Evolutionary conservation across 35 echinoderm and acorn worm genomes (phyloP), one percentile per base, ranked within the genome.

Genomic region (Holothuria glaberrima): DNA sequence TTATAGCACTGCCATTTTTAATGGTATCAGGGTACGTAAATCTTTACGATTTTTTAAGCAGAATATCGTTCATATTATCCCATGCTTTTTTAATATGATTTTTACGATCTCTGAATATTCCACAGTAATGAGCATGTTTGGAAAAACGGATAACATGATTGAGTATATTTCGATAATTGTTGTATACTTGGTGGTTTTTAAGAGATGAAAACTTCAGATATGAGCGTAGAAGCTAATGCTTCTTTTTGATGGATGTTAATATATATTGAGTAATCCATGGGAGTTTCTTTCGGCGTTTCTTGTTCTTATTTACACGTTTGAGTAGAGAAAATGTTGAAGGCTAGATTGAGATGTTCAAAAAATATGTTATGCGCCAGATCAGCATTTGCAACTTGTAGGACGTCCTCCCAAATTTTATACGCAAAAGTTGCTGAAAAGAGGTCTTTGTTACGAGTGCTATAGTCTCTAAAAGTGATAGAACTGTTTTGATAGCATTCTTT

Each of bases 91-190:
- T 69, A 17, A 69, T 33, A 69, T 29, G 5, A 33, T 69, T 21
- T 33, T 33, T 69, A 25, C 66, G 21, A 5, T 24, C 66, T 10
- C 31, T 69, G 22, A 69, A 69, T 69, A 29, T 69, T 13, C 31
- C 16, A 33, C 31, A 33, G 10, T 29, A 69, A 25, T 69, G 31
- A 29, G 66, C 66, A 29, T 18, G 66, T 33, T 25, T 69, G 14
- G 66, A 69, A 69, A 25, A 69, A 69, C 66, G 66, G 31, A 69
- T 29, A 20, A 69, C 19, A 33, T 69, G 66, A 69, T 69, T 69
- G 9, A 69, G 66, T 24, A 9, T 69, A 33, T 69, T 69, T 29
- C 66, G 66, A 69, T 69, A 25, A 25, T 33, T 26, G 0, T 69
- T 69, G 14, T 69, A 69, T 21, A 12, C 66, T 69, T 13, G 16